These are phyloP conservation scores for Drosophila trapezifrons DNA, from an alignment of 1,140 invertebrate species.

Conservation along the genomic window DNA sequence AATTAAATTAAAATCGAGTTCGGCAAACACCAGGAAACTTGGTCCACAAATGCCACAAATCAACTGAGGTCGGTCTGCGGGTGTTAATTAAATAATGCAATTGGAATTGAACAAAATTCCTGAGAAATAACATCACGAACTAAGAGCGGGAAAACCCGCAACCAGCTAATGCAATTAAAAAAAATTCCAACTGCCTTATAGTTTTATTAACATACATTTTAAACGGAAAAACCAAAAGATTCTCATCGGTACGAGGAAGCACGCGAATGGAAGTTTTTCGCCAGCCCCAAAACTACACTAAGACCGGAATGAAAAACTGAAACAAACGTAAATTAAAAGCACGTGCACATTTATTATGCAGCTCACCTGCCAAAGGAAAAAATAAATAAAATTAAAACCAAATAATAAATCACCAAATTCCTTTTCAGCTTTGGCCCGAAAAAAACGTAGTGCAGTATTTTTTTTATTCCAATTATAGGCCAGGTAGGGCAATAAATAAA, in stretches of 20 bases:
- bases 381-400: background rate
- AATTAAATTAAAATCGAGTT: constrained; percentile 10
- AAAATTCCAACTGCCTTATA: constrained; percentile 13
- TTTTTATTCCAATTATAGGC: constrained; percentile 34
- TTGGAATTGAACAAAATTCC: constrained; percentile 1
- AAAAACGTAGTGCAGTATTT: constrained; percentile 4
- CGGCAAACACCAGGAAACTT: background rate
- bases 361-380: constrained; percentile 18
- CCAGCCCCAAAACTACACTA: constrained; percentile 5
- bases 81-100: constrained; percentile 64
- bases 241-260: constrained; percentile 25
- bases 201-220: constrained; percentile 33
- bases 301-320: background rate
- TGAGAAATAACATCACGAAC: constrained; percentile 47
- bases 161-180: constrained; percentile 34
- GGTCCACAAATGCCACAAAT: constrained; percentile 25
- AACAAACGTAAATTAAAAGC: constrained; percentile 38
- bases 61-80: background rate
- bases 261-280: constrained; percentile 52
- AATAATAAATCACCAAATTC: constrained; percentile 10
- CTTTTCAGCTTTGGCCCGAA: background rate
- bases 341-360: constrained; percentile 50
- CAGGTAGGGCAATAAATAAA: constrained; percentile 44
- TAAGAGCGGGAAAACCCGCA: constrained; percentile 11
- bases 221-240: constrained; percentile 24